phyloP scores from a whole-genome alignment of 2,113 vertebrate species.

The Danionella cerebrum region DNA sequence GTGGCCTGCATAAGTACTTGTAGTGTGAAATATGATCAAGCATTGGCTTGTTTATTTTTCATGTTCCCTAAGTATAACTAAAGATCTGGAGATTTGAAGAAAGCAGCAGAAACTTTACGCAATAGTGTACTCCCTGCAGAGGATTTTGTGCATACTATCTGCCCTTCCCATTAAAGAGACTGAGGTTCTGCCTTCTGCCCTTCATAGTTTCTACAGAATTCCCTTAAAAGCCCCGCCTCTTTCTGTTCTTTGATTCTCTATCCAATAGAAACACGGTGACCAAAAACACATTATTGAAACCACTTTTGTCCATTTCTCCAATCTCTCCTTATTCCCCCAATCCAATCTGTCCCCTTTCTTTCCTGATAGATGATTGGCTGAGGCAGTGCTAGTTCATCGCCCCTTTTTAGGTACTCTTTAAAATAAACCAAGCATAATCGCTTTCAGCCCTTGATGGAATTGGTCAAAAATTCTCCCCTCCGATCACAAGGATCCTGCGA shows the following conservation, averaged over 20 bases:
- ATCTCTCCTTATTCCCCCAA: not conserved
- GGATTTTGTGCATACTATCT: constrained; percentile 31
- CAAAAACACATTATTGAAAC: too few species aligned
- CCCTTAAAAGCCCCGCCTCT: constrained; percentile 38
- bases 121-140: constrained; percentile 34
- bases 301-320: constrained; percentile 24
- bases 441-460: too few species aligned
- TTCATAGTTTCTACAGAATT: constrained; percentile 39
- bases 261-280: constrained; percentile 32
- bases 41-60: too few species aligned
- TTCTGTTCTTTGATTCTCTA: constrained; percentile 32
- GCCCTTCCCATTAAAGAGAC: constrained; percentile 31
- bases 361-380: too few species aligned
- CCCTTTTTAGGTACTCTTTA: too few species aligned
- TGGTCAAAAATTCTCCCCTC: constrained; percentile 15
- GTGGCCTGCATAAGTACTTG: too few species aligned
- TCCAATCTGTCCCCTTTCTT: not conserved
- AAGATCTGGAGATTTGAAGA: too few species aligned
- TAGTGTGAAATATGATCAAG: too few species aligned
- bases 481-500: constrained; percentile 40
- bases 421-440: too few species aligned
- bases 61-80: too few species aligned
- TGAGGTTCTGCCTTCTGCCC: constrained; percentile 43
- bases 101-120: constrained; percentile 20
- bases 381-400: too few species aligned